These are phyloP conservation scores for Pyrochroa serraticornis DNA, from an alignment of 2,888 invertebrate species.

Conservation along the genomic window DNA sequence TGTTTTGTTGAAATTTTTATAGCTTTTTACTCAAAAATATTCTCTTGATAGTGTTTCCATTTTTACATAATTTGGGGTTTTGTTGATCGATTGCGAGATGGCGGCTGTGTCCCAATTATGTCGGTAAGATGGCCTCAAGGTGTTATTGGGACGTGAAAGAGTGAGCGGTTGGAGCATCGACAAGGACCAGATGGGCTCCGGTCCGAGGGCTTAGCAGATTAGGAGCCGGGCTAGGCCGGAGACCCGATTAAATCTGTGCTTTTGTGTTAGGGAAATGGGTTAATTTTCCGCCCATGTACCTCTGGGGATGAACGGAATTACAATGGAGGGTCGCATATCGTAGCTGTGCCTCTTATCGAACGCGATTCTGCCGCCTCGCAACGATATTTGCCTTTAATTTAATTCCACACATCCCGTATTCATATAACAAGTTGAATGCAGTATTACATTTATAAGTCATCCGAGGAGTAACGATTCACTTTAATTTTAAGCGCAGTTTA, in stretches of 20 bases:
- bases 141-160: not conserved
- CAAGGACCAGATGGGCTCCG: constrained; percentile 9
- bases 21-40: no score
- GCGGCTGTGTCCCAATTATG: no score
- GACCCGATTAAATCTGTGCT: constrained; percentile 54
- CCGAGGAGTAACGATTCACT: constrained; percentile 38
- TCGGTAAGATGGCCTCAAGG: no score
- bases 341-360: constrained; percentile 41
- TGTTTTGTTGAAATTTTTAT: no score
- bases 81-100: no score
- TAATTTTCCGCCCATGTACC: constrained; percentile 58
- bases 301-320: constrained; percentile 53
- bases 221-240: constrained; percentile 37
- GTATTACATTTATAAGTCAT: constrained; percentile 46
- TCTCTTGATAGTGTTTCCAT: no score
- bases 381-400: constrained; percentile 50
- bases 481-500: constrained; percentile 34
- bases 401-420: constrained; percentile 45
- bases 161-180: not conserved
- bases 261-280: constrained; percentile 57
- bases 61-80: no score
- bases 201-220: constrained; percentile 33
- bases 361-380: constrained; percentile 39
- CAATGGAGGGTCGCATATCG: constrained; percentile 48
- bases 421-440: constrained; percentile 48